Percentiles rank a stretch among this genome's conserved stretches.
Conservation (phyloP, 1,140 invertebrate genomes). For the Drosophila pseudoobscura region DNA sequence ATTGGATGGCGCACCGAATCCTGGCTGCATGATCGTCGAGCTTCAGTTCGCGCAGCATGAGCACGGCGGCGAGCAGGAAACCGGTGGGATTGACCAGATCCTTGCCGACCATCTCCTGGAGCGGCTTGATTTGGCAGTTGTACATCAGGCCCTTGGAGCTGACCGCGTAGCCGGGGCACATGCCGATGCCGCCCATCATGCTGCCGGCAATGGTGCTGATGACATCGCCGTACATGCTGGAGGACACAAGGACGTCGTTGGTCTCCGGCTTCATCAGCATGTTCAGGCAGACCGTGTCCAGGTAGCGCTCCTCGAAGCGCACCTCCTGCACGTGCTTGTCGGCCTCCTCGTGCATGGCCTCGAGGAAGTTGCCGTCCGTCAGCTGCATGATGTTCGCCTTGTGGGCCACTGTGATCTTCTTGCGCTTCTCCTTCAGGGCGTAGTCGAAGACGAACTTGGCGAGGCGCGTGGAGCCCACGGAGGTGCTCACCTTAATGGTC, state of each 20-base stretch:
- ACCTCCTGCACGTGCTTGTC: not conserved
- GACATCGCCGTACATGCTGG: constrained; percentile 72
- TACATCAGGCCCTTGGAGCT: constrained; percentile 36
- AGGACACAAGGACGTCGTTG: constrained; percentile 52
- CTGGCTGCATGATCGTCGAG: constrained; percentile 15
- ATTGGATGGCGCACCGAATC: constrained; percentile 33
- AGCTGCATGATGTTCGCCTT: constrained; percentile 66
- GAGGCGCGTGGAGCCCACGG: constrained; percentile 39
- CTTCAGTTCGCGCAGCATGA: constrained; percentile 45
- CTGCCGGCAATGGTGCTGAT: constrained; percentile 40
- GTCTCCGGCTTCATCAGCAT: constrained; percentile 37
- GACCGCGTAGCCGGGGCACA: constrained; percentile 50
- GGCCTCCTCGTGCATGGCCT: constrained; percentile 39
- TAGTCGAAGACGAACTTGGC: constrained; percentile 52
- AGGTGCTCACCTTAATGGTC: constrained; percentile 64
- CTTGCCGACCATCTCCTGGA: constrained; percentile 19
- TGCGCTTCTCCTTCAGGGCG: constrained; percentile 30
- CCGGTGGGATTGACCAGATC: constrained; percentile 63
- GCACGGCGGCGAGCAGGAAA: constrained; percentile 33
- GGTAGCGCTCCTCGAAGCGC: constrained; percentile 60
- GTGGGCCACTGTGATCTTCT: constrained; percentile 62
- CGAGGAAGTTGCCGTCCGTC: constrained; percentile 63
- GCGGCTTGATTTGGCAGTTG: constrained; percentile 21
- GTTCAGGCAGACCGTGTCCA: constrained; percentile 55
- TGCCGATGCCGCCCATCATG: constrained; percentile 45